These are phyloP conservation scores for Aspidoscelis tigris DNA, from an alignment of 2,113 vertebrate species.

Conservation along the genomic window DNA sequence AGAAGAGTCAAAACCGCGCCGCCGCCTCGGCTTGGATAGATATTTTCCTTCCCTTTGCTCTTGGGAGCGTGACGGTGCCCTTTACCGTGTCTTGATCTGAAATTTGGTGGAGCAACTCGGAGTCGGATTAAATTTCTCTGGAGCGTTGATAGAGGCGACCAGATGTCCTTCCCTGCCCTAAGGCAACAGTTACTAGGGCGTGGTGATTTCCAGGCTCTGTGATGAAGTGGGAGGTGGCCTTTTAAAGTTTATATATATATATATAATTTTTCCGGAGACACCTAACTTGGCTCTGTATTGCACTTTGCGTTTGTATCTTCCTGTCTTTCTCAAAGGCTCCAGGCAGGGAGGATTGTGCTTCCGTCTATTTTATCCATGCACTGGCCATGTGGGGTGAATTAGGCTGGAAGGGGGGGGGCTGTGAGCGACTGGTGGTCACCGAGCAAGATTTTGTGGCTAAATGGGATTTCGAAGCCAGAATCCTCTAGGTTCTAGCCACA, in stretches of 20 bases:
- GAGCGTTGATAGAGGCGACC: neutral
- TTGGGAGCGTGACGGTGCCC: neutral
- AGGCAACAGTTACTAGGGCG: neutral
- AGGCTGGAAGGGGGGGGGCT: no score
- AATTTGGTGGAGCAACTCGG: slow-evolving; percentile 1
- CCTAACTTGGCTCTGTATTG: neutral
- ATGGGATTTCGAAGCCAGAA: no score
- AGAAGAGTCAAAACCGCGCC: no score
- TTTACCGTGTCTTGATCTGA: neutral
- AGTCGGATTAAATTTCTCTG: neutral
- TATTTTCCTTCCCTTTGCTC: neutral
- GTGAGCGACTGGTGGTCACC: no score
- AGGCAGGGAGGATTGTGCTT: no score
- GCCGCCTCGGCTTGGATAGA: neutral
- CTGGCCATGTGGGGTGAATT: no score
- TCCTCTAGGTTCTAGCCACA: no score
- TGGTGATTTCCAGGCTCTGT: neutral
- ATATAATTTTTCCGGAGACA: neutral
- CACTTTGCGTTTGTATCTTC: no score
- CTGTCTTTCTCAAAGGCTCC: no score
- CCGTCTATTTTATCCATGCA: no score
- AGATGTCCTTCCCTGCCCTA: neutral
- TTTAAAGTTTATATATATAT: neutral
- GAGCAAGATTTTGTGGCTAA: no score
- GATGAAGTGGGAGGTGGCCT: neutral